Base-by-base conservation (phyloP, 2,888 invertebrate genomes). In the Eupithecia vulgata region DNA sequence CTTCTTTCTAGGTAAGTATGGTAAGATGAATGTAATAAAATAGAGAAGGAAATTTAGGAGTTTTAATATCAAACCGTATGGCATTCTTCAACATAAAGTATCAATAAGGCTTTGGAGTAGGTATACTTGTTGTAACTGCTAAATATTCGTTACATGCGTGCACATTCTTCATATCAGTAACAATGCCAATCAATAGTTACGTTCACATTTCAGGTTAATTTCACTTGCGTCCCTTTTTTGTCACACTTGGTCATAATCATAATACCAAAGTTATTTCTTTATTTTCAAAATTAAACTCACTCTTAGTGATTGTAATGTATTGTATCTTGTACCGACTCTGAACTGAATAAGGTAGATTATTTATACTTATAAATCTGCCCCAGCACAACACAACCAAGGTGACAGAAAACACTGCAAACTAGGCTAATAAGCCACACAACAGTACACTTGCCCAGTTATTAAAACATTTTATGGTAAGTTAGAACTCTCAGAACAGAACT, bases 401-500 rank as follows among this genome's bases (percentile, higher is more conserved):
- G 40, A 45, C 45, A 45, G 15, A 15, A 1, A 48, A n/a, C n/a
- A n/a, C n/a, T n/a, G 8, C 48, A 48, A 48, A 48, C n/a, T 48
- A 48, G 57, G 35, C 59, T 40, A 37, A 68, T 10, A 59, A 68
- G 40, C 35, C 57, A 59, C 57, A 59, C 40, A 42, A 52, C 48
- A 21, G 5, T 52, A 52, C 52, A 52, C 21, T 21, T 52, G 10
- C 8, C 52, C 52, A 52, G 21, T 12, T 48, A n/a, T 25, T 59
- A 30, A 30, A 59, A 59, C 5, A 52, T 52, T 59, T 30, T 30
- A 59, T 30, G 30, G 6, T 30, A 35, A 48, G 45, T 42, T 45
- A 17, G 30, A 5, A 15, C 25, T 59, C 17, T 68, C 45, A 17
- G n/a, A 48, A 48, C n/a, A 64, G 42, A 66, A 69, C 40, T 68